Percentiles rank a stretch among this genome's conserved stretches.
These are phyloP conservation scores for Plagodis pulveraria DNA, from an alignment of 2,888 invertebrate species.

Conservation along the genomic window DNA sequence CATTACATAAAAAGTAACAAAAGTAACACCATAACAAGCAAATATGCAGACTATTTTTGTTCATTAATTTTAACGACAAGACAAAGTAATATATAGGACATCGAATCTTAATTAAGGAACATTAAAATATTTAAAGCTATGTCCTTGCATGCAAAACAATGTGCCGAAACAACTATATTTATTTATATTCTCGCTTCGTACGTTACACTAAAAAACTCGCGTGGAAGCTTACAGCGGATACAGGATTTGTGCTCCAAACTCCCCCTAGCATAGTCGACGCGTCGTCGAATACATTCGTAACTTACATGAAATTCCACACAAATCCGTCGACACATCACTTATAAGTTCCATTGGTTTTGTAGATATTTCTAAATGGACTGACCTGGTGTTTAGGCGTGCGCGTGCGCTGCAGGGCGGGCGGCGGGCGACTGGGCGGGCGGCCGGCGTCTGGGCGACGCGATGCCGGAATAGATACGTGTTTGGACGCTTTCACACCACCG, in stretches of 20 bases:
- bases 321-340: constrained; percentile 9
- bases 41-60: too few relatives aligned
- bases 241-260: constrained; percentile 40
- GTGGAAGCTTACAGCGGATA: constrained; percentile 56
- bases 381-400: constrained; percentile 56
- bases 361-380: constrained; percentile 44
- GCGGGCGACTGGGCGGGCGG: constrained; percentile 82
- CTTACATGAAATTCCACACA: constrained; percentile 48
- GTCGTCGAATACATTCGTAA: neutral
- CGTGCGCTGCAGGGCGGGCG: constrained; percentile 76
- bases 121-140: constrained; percentile 1
- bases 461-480: constrained; percentile 22
- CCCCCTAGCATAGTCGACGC: neutral
- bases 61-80: too few relatives aligned
- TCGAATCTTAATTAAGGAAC: neutral
- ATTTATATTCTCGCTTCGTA: constrained; percentile 48
- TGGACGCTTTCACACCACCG: neutral
- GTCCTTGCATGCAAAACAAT: constrained; percentile 26
- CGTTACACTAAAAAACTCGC: constrained; percentile 50
- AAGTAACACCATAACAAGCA: too few relatives aligned
- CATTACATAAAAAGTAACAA: too few relatives aligned
- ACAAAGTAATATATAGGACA: neutral
- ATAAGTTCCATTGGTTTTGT: constrained; percentile 13
- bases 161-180: constrained; percentile 39
- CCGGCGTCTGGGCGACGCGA: constrained; percentile 58